phyloP scores from a whole-genome alignment of 2,113 vertebrate genomes.

The Nesoenas mayeri region DNA sequence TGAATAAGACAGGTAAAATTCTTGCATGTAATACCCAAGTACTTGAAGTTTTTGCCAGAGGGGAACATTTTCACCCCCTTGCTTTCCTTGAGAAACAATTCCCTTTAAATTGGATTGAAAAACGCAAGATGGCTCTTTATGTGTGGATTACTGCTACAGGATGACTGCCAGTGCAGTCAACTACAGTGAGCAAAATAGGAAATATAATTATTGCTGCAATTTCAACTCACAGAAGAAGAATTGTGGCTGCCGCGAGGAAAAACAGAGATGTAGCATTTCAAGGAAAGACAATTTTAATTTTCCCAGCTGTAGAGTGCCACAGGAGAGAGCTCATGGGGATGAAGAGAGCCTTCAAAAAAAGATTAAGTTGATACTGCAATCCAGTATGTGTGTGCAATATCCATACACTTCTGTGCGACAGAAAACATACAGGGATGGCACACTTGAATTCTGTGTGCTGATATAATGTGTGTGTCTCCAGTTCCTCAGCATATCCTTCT shows the following conservation, averaged over 20 bases:
- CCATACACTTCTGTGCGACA: not conserved
- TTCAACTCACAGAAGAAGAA: constrained; percentile 46
- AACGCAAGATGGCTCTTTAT: constrained; percentile 45
- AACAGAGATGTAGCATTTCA: not conserved
- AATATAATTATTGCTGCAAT: constrained; percentile 61
- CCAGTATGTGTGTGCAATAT: not conserved
- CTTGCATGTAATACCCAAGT: not conserved
- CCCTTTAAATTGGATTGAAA: constrained; percentile 59
- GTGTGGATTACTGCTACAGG: constrained; percentile 48
- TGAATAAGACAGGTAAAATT: constrained; percentile 30
- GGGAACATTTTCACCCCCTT: constrained; percentile 39
- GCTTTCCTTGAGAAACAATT: constrained; percentile 56
- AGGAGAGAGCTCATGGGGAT: not conserved
- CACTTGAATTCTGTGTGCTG: not conserved
- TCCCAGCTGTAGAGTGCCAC: not conserved
- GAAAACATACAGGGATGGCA: accelerated
- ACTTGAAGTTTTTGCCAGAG: constrained; percentile 34
- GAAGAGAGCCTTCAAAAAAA: constrained; percentile 7
- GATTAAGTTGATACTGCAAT: not conserved
- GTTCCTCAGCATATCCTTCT: not conserved
- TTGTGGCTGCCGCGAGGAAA: constrained; percentile 43
- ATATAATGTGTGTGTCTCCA: not conserved
- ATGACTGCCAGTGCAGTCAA: constrained; percentile 58
- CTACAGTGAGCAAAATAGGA: constrained; percentile 42
- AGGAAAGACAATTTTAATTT: constrained; percentile 43